These are phyloP conservation scores for Xiphophorus hellerii DNA, from an alignment of 2,113 vertebrate genomes.

Conservation along the genomic window DNA sequence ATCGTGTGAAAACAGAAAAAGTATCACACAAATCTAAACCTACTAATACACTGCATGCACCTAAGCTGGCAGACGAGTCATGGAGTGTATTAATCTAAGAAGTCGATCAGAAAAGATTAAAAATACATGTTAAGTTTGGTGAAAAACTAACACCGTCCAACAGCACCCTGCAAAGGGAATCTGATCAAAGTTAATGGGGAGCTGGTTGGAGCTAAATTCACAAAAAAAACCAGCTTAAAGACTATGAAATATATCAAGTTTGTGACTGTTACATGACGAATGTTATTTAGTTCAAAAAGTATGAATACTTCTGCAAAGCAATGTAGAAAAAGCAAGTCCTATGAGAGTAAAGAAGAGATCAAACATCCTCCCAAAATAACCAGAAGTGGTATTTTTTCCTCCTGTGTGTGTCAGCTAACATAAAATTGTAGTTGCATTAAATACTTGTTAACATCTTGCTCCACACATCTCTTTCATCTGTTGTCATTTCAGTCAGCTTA, in stretches of 20 bases:
- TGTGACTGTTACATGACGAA: neutral
- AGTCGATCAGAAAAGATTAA: neutral
- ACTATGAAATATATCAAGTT: neutral
- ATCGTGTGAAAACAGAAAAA: neutral
- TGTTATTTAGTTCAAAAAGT: neutral
- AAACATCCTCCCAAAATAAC: neutral
- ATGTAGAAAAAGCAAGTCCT: too few relatives aligned
- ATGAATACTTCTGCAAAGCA: neutral
- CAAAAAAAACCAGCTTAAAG: too few relatives aligned
- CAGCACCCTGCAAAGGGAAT: neutral
- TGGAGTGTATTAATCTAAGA: neutral
- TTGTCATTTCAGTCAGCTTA: conserved; percentile 38
- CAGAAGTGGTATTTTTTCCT: neutral
- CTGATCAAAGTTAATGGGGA: neutral
- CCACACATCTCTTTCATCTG: neutral
- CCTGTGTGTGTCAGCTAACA: neutral
- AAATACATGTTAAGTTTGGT: neutral
- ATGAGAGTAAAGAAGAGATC: neutral
- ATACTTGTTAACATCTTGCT: neutral
- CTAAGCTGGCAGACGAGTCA: neutral
- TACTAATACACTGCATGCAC: neutral
- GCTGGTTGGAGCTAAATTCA: neutral
- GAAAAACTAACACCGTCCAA: neutral
- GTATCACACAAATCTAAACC: neutral
- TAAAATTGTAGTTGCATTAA: neutral